These are phyloP conservation scores for Apodemia zela DNA, from an alignment of 2,888 invertebrate species.

Conservation along the genomic window DNA sequence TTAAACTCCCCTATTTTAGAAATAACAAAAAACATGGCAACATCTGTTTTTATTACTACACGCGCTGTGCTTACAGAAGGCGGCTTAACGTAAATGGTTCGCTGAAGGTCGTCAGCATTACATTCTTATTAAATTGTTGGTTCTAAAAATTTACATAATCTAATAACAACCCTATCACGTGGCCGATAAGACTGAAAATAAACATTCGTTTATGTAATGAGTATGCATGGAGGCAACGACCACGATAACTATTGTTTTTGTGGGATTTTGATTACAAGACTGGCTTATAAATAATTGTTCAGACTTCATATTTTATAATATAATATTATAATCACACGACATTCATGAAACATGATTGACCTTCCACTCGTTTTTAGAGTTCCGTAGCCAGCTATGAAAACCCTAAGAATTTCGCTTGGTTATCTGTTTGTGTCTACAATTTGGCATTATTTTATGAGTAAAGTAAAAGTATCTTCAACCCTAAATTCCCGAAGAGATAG, in stretches of 20 bases:
- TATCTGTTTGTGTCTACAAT: too few relatives aligned
- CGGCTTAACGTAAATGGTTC: slow-evolving; percentile 28
- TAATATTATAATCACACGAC: too few relatives aligned
- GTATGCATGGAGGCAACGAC: slow-evolving; percentile 1
- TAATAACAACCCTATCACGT: not conserved
- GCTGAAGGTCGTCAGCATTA: slow-evolving; percentile 28
- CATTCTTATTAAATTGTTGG: slow-evolving; percentile 29
- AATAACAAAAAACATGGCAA: slow-evolving; percentile 19
- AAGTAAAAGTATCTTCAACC: too few relatives aligned
- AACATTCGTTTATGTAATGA: not conserved
- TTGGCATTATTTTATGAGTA: too few relatives aligned
- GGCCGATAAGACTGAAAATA: not conserved
- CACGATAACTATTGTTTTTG: not conserved
- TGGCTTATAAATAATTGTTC: not conserved
- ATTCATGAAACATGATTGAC: too few relatives aligned
- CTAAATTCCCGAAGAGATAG: too few relatives aligned
- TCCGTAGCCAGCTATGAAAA: not conserved
- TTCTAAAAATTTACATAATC: slow-evolving; percentile 16
- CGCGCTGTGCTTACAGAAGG: not conserved
- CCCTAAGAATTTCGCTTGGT: too few relatives aligned
- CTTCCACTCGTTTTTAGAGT: not conserved
- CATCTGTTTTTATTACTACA: slow-evolving; percentile 16
- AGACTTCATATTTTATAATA: not conserved
- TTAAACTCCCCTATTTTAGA: too few relatives aligned
- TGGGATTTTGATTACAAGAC: not conserved